Percentiles rank a stretch among this genome's conserved stretches.
Evolutionary conservation across 2,113 vertebrate genomes (phyloP).

Genomic region (Larimichthys crocea): DNA sequence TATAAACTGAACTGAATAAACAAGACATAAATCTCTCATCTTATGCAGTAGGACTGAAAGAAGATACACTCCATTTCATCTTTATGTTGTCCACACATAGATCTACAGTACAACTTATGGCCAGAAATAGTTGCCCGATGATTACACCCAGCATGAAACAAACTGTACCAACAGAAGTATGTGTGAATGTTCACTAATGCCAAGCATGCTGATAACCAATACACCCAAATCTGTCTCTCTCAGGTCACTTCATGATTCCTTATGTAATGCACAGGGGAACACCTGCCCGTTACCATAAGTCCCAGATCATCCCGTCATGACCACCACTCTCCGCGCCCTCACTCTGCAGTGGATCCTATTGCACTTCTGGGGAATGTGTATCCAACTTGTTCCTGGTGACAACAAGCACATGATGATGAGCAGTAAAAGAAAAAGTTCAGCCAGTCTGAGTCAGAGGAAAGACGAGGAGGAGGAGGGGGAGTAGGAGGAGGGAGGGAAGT

Average conservation of each 20-base stretch:
- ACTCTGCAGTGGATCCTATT: constrained; percentile 53
- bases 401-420: constrained; percentile 67
- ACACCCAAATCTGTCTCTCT: constrained; percentile 3
- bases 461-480: constrained; percentile 41
- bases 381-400: constrained; percentile 70
- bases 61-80: constrained; percentile 8
- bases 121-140: constrained; percentile 9
- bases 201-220: constrained; percentile 41
- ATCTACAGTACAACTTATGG: constrained; percentile 23
- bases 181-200: constrained; percentile 24
- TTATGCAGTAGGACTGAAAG: background rate
- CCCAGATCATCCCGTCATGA: background rate
- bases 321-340: background rate
- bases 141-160: constrained; percentile 27
- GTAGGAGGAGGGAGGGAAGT: constrained; percentile 19
- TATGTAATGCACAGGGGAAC: constrained; percentile 56
- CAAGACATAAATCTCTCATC: background rate
- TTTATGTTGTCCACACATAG: constrained; percentile 30
- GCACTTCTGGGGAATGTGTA: constrained; percentile 68
- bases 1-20: background rate
- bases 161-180: constrained; percentile 32
- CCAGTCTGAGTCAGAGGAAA: constrained; percentile 71
- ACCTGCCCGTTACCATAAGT: constrained; percentile 26
- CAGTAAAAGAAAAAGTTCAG: constrained; percentile 68
- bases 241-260: constrained; percentile 19